Conservation (phyloP, 1,140 invertebrate genomes). For the Mylabris phalerata region DNA sequence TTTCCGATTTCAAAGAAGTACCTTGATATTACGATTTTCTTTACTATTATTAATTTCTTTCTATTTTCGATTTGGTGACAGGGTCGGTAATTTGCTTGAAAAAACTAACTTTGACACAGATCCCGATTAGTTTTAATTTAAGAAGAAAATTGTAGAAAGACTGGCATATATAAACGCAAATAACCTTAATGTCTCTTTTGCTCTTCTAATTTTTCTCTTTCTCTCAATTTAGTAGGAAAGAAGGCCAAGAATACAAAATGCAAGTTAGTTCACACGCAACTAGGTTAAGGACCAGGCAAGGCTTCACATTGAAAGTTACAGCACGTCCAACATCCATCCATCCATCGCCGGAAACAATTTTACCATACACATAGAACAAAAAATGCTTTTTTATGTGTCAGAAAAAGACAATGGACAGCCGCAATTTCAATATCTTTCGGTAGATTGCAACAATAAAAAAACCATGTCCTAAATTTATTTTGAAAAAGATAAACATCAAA, state of each 20-base stretch:
- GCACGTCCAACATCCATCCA: slow-evolving; percentile 18
- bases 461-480: slow-evolving; percentile 7
- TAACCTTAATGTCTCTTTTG: slow-evolving; percentile 26
- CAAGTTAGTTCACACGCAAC: slow-evolving; percentile 38
- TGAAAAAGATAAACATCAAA: too few relatives aligned
- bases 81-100: too few relatives aligned
- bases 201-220: too few relatives aligned
- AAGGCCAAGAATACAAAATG: slow-evolving; percentile 41
- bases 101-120: slow-evolving; percentile 7
- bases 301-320: slow-evolving; percentile 27
- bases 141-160: too few relatives aligned
- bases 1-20: too few relatives aligned
- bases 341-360: slow-evolving; percentile 16
- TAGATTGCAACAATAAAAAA: slow-evolving; percentile 22
- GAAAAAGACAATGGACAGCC: slow-evolving; percentile 18
- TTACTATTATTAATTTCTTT: too few relatives aligned
- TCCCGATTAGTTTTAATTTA: too few relatives aligned
- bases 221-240: slow-evolving; percentile 29
- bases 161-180: slow-evolving; percentile 1
- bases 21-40: too few relatives aligned
- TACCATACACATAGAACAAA: not conserved
- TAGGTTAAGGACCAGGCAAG: slow-evolving; percentile 38
- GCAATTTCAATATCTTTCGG: slow-evolving; percentile 18
- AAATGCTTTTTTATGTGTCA: not conserved
- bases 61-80: too few relatives aligned